Percentiles rank a stretch among this genome's conserved stretches.
These are phyloP conservation scores for Hybognathus amarus DNA, from an alignment of 2,797 vertebrate species.

Conservation along the genomic window DNA sequence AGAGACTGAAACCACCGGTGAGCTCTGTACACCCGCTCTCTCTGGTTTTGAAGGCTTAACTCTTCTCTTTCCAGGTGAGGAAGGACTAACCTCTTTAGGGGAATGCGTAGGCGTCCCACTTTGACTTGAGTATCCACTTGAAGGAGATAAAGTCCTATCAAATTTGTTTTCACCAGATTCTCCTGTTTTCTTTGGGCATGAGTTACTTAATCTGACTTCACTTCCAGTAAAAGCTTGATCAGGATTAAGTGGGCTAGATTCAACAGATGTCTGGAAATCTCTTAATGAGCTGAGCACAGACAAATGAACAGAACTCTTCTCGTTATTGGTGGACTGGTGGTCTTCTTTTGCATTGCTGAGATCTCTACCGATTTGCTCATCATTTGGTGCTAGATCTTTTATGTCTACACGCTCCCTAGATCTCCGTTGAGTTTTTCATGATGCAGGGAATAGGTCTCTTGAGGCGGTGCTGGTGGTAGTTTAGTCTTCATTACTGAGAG, in stretches of 20 bases:
- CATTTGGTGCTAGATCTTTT: slow-evolving; percentile 54
- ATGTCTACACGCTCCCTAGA: slow-evolving; percentile 54
- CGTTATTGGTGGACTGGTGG: slow-evolving; percentile 58
- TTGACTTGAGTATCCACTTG: slow-evolving; percentile 97
- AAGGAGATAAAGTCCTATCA: slow-evolving; percentile 94
- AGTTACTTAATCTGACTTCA: slow-evolving; percentile 59
- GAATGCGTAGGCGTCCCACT: slow-evolving; percentile 93
- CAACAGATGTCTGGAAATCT: slow-evolving; percentile 51
- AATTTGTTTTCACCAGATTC: slow-evolving; percentile 76
- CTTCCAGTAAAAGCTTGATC: slow-evolving; percentile 51
- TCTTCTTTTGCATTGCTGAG: slow-evolving; percentile 64
- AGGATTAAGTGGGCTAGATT: slow-evolving; percentile 52
- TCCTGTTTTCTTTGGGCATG: slow-evolving; percentile 69
- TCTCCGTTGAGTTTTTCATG: slow-evolving; percentile 69
- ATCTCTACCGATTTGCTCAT: slow-evolving; percentile 55
- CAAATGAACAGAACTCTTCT: slow-evolving; percentile 60
- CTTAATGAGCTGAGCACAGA: slow-evolving; percentile 60
- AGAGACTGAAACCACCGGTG: slow-evolving; percentile 82
- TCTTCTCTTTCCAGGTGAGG: slow-evolving; percentile 81
- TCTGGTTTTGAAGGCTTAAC: slow-evolving; percentile 86
- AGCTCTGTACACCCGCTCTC: slow-evolving; percentile 78
- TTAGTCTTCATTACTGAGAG: slow-evolving; percentile 91
- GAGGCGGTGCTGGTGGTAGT: slow-evolving; percentile 85
- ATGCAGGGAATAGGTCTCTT: slow-evolving; percentile 87
- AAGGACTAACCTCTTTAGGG: slow-evolving; percentile 79